Evolutionary conservation across 2,888 invertebrate species (phyloP), one percentile per base, ranked within the genome.

Genomic region (Eumacrocentrus americanus): DNA sequence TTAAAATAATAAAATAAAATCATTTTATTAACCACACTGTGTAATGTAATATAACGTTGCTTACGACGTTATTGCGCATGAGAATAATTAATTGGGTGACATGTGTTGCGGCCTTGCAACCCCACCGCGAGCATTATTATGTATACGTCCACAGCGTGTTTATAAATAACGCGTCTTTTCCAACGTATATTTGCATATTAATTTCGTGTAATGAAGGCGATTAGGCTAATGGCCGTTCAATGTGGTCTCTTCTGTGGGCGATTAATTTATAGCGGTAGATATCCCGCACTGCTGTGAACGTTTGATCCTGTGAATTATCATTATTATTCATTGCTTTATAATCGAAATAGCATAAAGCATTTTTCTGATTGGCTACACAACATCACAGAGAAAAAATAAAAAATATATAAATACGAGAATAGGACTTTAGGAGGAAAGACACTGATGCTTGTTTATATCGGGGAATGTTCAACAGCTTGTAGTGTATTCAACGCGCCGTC

Each of bases 201-300:
- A 76, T 76, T 77, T 70, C 69, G 63, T 70, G 72, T 76, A 74
- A 76, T 75, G 74, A 73, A 73, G 71, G 70, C 70, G 76, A 76
- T 77, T 76, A 76, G 72, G 70, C 70, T 74, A 75, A 75, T 75
- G 73, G 74, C 70, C 70, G 66, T 70, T 67, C 71, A 73, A 74
- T 72, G 68, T 71, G 72, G 70, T 70, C 70, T 65, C 66, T 18
- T 40, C 56, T 65, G 66, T 58, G 58, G 61, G 61, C 63, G 51
- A 38, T 51, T 20, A 56, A 56, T 56, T 56, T 56, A 56, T 56
- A 37, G 46, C 46, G 37, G 47, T 23, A 18, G 16, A 42, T 11
- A 42, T 42, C 18, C 20, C 42, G 18, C 42, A 42, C 42, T 42
- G 42, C 20, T 16, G 16, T 42, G 42, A 16, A 20, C 42, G 42